These are phyloP conservation scores for Sesia bembeciformis DNA, from an alignment of 2,888 invertebrate species.

Conservation along the genomic window DNA sequence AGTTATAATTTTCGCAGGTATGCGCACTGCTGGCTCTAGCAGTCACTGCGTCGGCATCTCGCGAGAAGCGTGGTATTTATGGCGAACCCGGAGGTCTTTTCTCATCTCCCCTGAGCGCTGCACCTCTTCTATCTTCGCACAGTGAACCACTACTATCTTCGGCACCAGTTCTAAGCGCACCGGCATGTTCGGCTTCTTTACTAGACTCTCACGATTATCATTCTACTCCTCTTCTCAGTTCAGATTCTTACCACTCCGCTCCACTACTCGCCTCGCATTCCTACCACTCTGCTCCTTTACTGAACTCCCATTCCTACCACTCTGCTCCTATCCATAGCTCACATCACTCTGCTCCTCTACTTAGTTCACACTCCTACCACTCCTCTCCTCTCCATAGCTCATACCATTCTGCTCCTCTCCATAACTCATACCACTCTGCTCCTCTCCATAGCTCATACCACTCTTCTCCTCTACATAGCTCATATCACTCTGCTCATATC, in stretches of 20 bases:
- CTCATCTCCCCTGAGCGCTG: conserved; percentile 10
- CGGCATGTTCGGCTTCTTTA: background rate
- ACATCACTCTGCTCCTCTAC: conserved; percentile 1
- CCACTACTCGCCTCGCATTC: background rate
- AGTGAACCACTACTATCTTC: background rate
- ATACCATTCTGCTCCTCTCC: background rate
- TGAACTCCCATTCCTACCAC: conserved; percentile 9
- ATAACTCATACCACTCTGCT: conserved; percentile 7
- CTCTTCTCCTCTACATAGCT: conserved; percentile 6
- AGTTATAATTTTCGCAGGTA: conserved; percentile 16
- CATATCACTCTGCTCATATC: conserved; percentile 4
- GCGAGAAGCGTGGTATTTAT: conserved; percentile 40
- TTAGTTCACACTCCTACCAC: conserved; percentile 6
- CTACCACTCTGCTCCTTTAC: conserved; percentile 10
- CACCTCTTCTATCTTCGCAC: background rate
- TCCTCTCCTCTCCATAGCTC: background rate
- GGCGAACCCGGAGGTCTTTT: conserved; percentile 31
- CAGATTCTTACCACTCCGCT: background rate
- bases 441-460: conserved; percentile 12
- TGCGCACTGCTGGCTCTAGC: conserved; percentile 25
- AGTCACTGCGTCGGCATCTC: conserved; percentile 24
- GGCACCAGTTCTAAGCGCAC: background rate
- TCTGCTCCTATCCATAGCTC: conserved; percentile 5
- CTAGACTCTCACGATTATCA: background rate
- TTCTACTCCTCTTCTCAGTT: background rate